Percentiles rank a stretch among this genome's conserved stretches.
Conservation (phyloP, 2,888 invertebrate species). For the Bombylius discolor region DNA sequence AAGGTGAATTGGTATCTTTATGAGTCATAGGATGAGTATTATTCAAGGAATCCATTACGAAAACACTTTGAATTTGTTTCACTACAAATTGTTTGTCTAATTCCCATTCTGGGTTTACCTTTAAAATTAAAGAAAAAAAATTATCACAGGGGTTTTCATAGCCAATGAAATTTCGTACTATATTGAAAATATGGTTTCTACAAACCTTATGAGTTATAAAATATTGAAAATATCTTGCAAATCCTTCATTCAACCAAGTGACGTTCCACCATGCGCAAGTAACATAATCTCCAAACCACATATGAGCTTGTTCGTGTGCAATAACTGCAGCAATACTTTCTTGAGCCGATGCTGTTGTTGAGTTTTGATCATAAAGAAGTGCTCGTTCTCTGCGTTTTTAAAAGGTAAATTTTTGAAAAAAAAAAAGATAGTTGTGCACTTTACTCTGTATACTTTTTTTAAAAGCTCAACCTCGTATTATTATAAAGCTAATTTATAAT, state of each 20-base stretch:
- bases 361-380: neutral
- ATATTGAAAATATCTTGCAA: constrained; percentile 60
- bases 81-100: constrained; percentile 55
- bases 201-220: constrained; percentile 38
- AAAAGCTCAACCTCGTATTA: too few relatives aligned
- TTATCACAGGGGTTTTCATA: too few relatives aligned
- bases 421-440: too few relatives aligned
- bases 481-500: too few relatives aligned
- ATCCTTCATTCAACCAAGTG: constrained; percentile 54
- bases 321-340: constrained; percentile 43
- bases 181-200: too few relatives aligned
- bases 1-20: constrained; percentile 41
- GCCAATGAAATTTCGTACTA: too few relatives aligned
- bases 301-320: constrained; percentile 52
- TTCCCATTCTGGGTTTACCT: constrained; percentile 52
- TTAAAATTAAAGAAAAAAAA: neutral
- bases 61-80: constrained; percentile 52
- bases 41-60: constrained; percentile 45
- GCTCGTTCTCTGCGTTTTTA: neutral
- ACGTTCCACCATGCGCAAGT: constrained; percentile 50
- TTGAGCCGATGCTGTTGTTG: neutral
- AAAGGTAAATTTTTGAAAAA: too few relatives aligned
- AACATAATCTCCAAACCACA: constrained; percentile 71
- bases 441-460: too few relatives aligned
- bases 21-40: constrained; percentile 47